Percentiles rank a stretch among this genome's conserved stretches.
Conservation (phyloP, 2,797 vertebrate species). For the Buphagus erythrorhynchus region DNA sequence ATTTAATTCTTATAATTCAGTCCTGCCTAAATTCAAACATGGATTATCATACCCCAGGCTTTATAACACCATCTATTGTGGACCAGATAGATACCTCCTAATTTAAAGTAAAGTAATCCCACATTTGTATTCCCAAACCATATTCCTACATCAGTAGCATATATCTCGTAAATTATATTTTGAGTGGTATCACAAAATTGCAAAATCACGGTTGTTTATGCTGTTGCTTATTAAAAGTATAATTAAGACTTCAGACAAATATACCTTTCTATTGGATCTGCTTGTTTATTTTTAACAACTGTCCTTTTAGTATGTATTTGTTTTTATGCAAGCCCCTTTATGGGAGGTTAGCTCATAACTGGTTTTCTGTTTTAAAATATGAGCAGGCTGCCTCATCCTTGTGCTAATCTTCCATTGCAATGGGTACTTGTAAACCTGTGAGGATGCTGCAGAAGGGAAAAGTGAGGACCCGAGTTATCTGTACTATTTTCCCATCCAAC, state of each 20-base stretch:
- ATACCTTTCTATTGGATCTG: neutral
- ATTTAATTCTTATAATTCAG: neutral
- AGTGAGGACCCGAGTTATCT: rapidly evolving
- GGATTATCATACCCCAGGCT: neutral
- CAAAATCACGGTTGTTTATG: neutral
- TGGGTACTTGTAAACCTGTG: neutral
- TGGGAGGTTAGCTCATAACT: neutral
- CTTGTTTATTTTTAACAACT: neutral
- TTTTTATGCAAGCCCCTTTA: slow-evolving; percentile 33
- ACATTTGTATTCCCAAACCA: rapidly evolving
- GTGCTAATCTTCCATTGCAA: neutral
- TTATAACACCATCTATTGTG: neutral
- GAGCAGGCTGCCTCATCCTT: neutral
- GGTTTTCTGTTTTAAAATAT: neutral
- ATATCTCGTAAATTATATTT: neutral
- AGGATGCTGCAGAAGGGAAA: rapidly evolving
- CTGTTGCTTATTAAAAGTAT: neutral
- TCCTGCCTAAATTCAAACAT: neutral
- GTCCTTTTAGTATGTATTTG: neutral
- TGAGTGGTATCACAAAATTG: rapidly evolving
- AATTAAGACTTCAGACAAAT: neutral
- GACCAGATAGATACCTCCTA: neutral
- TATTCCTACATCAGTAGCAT: neutral
- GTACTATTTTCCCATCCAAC: rapidly evolving
- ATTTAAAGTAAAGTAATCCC: neutral